A percentile compares a stretch with the other conserved stretches of the same genome.
phyloP scores from a whole-genome alignment of 2,113 vertebrate genomes.

The Aplodontia rufa region DNA sequence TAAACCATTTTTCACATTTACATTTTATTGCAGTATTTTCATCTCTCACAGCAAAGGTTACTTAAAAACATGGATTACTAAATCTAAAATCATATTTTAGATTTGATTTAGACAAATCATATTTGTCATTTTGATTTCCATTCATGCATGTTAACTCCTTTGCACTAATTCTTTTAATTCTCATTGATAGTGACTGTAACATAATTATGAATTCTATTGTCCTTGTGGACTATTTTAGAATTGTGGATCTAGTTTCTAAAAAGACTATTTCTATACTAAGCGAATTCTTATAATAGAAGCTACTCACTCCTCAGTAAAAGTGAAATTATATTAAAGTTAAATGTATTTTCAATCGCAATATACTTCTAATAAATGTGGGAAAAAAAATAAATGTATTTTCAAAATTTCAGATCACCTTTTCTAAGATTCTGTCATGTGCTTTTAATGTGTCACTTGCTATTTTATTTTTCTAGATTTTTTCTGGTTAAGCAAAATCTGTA shows the following conservation, averaged over 20 bases:
- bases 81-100: constrained; percentile 36
- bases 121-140: constrained; percentile 37
- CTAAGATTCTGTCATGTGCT: background rate
- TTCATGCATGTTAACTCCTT: background rate
- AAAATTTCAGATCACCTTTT: background rate
- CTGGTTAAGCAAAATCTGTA: background rate
- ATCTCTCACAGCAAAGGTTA: background rate
- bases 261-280: background rate
- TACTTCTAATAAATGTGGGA: no score
- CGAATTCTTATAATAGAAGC: background rate
- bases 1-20: constrained; percentile 30
- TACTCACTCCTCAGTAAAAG: background rate
- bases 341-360: background rate
- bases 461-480: background rate
- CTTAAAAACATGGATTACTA: background rate
- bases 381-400: background rate
- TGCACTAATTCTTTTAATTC: background rate
- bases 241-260: background rate
- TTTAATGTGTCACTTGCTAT: background rate
- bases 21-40: constrained; percentile 48
- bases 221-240: background rate
- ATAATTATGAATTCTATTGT: background rate
- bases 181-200: background rate
- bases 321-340: background rate
- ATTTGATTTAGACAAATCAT: no score